These are phyloP conservation scores for Octomys mimax DNA, from an alignment of 2,797 vertebrate genomes.

Conservation along the genomic window DNA sequence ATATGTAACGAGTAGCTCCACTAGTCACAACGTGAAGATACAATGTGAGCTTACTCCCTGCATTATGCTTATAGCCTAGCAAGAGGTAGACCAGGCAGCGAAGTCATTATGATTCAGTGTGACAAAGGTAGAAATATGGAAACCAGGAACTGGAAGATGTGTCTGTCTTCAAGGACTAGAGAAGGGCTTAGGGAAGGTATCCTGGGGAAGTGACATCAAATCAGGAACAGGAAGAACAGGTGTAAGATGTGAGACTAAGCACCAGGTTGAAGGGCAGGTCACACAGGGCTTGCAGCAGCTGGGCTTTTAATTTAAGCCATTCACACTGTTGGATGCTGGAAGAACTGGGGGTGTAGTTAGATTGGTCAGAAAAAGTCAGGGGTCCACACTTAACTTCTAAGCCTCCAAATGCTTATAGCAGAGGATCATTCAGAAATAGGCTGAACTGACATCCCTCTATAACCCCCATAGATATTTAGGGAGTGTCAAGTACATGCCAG, in stretches of 20 bases:
- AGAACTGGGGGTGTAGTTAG: not conserved
- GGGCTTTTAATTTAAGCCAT: not conserved
- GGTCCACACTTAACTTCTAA: not conserved
- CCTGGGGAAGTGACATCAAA: not conserved
- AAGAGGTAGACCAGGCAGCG: not conserved
- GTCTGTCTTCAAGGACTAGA: not conserved
- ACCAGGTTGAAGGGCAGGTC: not conserved
- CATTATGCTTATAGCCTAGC: accelerated
- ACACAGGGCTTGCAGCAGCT: not conserved
- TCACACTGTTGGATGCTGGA: not conserved
- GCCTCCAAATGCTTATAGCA: not conserved
- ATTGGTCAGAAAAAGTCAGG: not conserved
- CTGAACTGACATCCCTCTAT: too few species aligned
- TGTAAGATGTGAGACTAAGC: not conserved
- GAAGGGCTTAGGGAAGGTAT: not conserved
- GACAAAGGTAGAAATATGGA: not conserved
- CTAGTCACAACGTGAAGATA: not conserved
- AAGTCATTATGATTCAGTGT: accelerated
- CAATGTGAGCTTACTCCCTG: not conserved
- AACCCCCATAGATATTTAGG: not conserved
- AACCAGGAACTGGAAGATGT: too few species aligned
- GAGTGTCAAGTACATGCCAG: not conserved
- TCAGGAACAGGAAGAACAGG: not conserved
- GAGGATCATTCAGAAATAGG: not conserved
- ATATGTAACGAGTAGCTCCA: not conserved